Base-by-base conservation (phyloP, 2,113 vertebrate genomes). In the Oryzias melastigma region DNA sequence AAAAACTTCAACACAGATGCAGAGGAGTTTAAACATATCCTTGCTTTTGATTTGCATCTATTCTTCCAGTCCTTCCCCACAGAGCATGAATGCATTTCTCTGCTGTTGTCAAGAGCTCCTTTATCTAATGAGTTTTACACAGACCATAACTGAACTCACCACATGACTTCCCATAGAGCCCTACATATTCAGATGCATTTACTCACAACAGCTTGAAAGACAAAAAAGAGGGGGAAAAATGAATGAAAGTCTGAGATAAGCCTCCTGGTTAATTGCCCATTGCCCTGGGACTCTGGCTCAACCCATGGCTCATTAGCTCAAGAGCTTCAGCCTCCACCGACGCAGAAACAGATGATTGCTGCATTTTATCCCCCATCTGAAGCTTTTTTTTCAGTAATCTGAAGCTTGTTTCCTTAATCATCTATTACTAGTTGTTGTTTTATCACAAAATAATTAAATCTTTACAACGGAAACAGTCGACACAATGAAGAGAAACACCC, bases 231-330 rank as follows among this genome's bases (percentile, higher is more conserved):
- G 14, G 14, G 29, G 47, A 42, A 10, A 51, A n/a, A 51, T 52
- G 29, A 59, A 27, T 29, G 19, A 46, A 35, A 53, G 57, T 44
- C 53, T 67, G 52, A 51, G 73, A 86, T 58, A 75, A 81, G 58
- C 68, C 78, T 75, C 46, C 61, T 68, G 82, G 66, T 82, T 88
- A 85, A 80, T 84, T 86, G 77, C 73, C 81, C 79, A 58, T 84
- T 64, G 75, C 78, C 73, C 57, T 58, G 74, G 64, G 77, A 86
- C 77, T 81, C 75, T 3, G 61, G 66, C 81, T 81, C 64, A 54
- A 70, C 70, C 62, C 73, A 71, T 16, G 68, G 76, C 83, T 86
- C 82, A 79, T 88, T 88, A 82, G 65, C 71, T 58, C 0, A 57
- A 47, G 59, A 77, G 57, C 43, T 45, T 46, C 65, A 53, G 54